Base-by-base conservation (phyloP, 2,113 vertebrate species). In the Regulus satrapa region DNA sequence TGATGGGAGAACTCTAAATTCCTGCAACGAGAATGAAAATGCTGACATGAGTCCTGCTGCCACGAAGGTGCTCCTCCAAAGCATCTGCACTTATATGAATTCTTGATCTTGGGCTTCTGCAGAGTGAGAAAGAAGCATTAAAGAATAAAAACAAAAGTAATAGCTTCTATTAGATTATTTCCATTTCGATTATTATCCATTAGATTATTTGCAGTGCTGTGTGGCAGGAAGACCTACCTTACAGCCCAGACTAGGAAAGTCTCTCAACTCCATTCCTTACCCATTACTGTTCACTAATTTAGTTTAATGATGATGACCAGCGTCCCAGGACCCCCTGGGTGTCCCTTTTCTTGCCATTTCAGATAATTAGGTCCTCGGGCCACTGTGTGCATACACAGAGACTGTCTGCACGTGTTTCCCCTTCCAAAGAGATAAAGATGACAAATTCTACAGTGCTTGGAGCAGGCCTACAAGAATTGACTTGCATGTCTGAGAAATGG, bases 361-460 rank as follows among this genome's bases (percentile, higher is more conserved):
- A 11, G 38, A 18, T 68, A 87, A 41, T 23, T 58, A 10, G 3
- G 41, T 82, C 41, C 31, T 84, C 51, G 56, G 56, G 34, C 34
- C 20, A 18, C 23, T 29, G 38, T 12, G 4, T 66, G n/a, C 11
- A 8, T 45, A 18, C 41, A 41, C 14, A 87, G 48, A 59, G 40
- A 7, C 29, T 31, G 11, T 61, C 24, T 71, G 71, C 56, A 40
- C 0, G 0, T 2, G 3, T 38, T 71, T 77, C 3, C 41, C 61
- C 28, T 49, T 88, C 5, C 0, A 1, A 82, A 83, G 51, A 55
- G 55, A 43, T 17, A 46, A 91, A 51, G 12, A 10, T 13, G 46
- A 61, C 49, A 68, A 69, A 80, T 54, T 45, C 38, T 34, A 9
- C 16, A 20, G 54, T 4, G 1, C 61, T 74, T 71, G 81, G 51